Evolutionary conservation across 1,140 invertebrate species (phyloP).

Genomic region (Drosophila pectinifera): DNA sequence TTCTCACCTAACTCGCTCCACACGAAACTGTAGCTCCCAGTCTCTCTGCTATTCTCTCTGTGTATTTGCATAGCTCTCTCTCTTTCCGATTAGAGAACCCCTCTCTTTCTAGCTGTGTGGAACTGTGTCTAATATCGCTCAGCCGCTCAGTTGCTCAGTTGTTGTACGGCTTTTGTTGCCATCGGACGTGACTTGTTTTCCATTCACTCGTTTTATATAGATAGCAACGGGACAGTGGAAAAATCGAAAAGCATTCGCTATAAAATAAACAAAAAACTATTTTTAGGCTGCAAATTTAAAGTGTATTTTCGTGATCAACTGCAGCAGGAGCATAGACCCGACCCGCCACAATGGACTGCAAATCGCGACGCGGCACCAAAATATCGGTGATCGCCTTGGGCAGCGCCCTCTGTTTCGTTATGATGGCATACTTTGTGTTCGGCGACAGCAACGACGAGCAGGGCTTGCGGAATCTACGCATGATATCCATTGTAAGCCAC

Average conservation of each 20-base stretch:
- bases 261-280: conserved; percentile 77
- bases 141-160: conserved; percentile 49
- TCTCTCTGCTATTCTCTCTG: conserved; percentile 2
- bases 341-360: conserved; percentile 69
- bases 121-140: conserved; percentile 23
- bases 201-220: conserved; percentile 10
- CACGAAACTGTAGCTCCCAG: background rate
- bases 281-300: conserved; percentile 70
- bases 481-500: conserved; percentile 81
- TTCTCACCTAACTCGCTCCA: conserved; percentile 5
- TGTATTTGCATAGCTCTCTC: conserved; percentile 5
- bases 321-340: conserved; percentile 42
- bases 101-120: conserved; percentile 17
- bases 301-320: conserved; percentile 51
- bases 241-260: conserved; percentile 35
- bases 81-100: background rate
- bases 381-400: conserved; percentile 82
- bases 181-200: conserved; percentile 50
- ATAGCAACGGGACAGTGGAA: conserved; percentile 12
- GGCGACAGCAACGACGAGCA: conserved; percentile 83
- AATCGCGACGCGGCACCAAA: conserved; percentile 82
- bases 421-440: conserved; percentile 84
- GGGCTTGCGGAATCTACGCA: conserved; percentile 77
- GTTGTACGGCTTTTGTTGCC: conserved; percentile 46
- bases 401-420: conserved; percentile 75